Evolutionary conservation across 2,888 invertebrate genomes (phyloP).

Genomic region (Cephus spinipes): DNA sequence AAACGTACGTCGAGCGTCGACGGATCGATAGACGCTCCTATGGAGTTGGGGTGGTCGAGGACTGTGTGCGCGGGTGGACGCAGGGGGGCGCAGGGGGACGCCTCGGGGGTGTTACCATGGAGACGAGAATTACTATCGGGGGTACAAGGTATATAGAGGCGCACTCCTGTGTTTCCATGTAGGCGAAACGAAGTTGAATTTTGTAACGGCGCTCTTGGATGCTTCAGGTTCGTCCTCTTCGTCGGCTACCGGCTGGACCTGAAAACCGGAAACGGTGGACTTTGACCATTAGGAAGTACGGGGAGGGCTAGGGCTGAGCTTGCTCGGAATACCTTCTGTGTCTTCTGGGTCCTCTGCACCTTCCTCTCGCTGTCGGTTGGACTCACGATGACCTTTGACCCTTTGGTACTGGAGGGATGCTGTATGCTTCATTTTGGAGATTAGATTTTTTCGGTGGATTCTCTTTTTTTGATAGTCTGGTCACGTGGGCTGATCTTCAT

Average conservation of each 20-base stretch:
- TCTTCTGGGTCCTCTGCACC: too few relatives aligned
- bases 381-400: too few relatives aligned
- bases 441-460: too few relatives aligned
- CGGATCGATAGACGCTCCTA: constrained; percentile 53
- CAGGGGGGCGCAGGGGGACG: constrained; percentile 53
- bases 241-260: not conserved
- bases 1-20: constrained; percentile 48
- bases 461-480: too few relatives aligned
- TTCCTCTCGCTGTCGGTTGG: too few relatives aligned
- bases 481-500: too few relatives aligned
- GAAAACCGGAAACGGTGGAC: not conserved
- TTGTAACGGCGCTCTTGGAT: constrained; percentile 15
- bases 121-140: constrained; percentile 49
- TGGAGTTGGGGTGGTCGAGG: constrained; percentile 41
- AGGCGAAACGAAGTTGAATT: constrained; percentile 25
- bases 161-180: not conserved
- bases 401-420: not conserved
- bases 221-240: not conserved
- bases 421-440: not conserved
- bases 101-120: constrained; percentile 62
- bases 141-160: constrained; percentile 8
- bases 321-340: too few relatives aligned
- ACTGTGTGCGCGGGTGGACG: constrained; percentile 49
- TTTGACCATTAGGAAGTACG: too few relatives aligned
- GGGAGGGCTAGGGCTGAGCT: too few relatives aligned